These are phyloP conservation scores for Crepidodera aurea DNA, from an alignment of 2,888 invertebrate species.

Conservation along the genomic window DNA sequence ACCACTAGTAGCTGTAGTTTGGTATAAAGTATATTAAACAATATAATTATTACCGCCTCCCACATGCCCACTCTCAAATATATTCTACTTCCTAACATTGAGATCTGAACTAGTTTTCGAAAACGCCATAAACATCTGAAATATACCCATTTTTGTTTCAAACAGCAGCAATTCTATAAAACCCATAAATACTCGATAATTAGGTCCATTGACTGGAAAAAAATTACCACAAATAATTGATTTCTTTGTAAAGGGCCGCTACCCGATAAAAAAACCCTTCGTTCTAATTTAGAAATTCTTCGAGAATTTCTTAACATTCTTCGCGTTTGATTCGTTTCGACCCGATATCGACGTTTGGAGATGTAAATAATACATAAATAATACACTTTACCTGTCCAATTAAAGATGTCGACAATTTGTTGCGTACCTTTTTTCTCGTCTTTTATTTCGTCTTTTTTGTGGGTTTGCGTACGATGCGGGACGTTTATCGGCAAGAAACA, in stretches of 20 bases:
- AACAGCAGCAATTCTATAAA: conserved; percentile 8
- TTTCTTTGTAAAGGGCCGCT: conserved; percentile 43
- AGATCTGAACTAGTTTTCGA: too few relatives aligned
- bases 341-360: conserved; percentile 44
- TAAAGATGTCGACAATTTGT: conserved; percentile 49
- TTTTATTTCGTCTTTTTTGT: conserved; percentile 9
- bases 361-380: conserved; percentile 50
- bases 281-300: conserved; percentile 54
- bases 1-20: too few relatives aligned
- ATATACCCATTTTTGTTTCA: neutral
- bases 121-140: too few relatives aligned
- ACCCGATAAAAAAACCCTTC: conserved; percentile 47
- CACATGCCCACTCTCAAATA: too few relatives aligned
- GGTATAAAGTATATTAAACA: too few relatives aligned
- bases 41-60: too few relatives aligned
- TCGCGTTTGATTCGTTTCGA: conserved; percentile 40
- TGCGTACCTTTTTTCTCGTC: conserved; percentile 28
- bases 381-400: conserved; percentile 49
- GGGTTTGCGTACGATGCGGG: conserved; percentile 20
- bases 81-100: too few relatives aligned
- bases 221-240: conserved; percentile 46
- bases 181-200: conserved; percentile 26
- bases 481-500: conserved; percentile 25
- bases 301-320: conserved; percentile 48
- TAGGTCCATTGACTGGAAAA: conserved; percentile 30